Evolutionary conservation across 2,113 vertebrate species (phyloP).

Genomic region (Campylomormyrus numenius): DNA sequence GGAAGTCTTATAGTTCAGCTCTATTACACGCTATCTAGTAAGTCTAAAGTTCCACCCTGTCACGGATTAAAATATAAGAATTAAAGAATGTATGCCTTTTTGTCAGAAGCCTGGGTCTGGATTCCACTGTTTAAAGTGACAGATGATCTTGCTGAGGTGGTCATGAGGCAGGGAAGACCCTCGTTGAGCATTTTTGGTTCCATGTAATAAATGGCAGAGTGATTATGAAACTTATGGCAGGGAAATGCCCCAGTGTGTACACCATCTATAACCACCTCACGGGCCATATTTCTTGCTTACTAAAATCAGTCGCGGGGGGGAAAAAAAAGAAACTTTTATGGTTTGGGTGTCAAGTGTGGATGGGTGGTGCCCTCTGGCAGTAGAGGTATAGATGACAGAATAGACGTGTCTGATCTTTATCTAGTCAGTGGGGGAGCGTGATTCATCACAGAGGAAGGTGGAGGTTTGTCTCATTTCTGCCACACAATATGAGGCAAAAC

Average conservation of each 20-base stretch:
- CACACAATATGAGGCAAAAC: not conserved
- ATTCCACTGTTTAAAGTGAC: not conserved
- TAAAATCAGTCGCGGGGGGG: not conserved
- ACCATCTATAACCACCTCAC: not conserved
- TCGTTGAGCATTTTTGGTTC: not conserved
- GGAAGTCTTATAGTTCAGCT: conserved; percentile 5
- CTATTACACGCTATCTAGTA: conserved; percentile 11
- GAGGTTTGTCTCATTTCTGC: not conserved
- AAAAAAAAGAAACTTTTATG: not conserved
- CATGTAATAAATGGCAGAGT: not conserved
- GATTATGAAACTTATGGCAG: not conserved
- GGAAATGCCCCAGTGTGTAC: not conserved
- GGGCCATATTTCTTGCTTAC: not conserved
- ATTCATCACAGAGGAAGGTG: conserved; percentile 2
- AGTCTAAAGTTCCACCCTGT: conserved; percentile 17
- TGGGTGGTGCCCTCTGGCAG: not conserved
- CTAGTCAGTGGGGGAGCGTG: not conserved
- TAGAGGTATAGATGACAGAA: not conserved
- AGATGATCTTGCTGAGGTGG: not conserved
- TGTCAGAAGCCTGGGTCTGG: not conserved
- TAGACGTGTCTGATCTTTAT: not conserved
- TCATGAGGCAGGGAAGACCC: not conserved
- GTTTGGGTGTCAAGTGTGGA: not conserved
- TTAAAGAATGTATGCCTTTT: conserved; percentile 8
- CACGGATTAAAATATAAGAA: conserved; percentile 22